A percentile compares a stretch with the other conserved stretches of the same genome.
phyloP scores from a whole-genome alignment of 2,797 vertebrate genomes.

The Euphonia xanthogaster region DNA sequence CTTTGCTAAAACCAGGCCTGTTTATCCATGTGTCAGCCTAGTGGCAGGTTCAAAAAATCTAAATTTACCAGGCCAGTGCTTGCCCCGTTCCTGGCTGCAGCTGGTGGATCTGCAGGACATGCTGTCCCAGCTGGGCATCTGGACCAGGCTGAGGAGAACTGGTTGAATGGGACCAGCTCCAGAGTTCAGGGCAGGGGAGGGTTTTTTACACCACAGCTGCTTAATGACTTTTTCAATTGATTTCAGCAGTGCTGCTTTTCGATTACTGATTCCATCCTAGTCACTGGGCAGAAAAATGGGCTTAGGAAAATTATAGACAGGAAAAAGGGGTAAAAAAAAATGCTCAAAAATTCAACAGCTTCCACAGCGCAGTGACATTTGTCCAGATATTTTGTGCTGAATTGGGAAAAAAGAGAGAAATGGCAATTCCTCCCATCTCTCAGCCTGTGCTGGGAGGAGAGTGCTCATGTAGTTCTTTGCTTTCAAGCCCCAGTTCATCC shows the following conservation, averaged over 20 bases:
- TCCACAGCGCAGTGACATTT: not conserved
- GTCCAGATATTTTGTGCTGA: conserved; percentile 24
- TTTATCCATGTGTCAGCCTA: conserved; percentile 78
- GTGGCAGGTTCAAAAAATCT: conserved; percentile 81
- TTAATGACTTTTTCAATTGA: conserved; percentile 67
- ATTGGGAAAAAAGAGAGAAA: not conserved
- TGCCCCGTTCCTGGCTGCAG: conserved; percentile 59
- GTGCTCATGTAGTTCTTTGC: not conserved
- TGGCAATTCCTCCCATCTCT: not conserved
- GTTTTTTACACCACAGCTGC: conserved; percentile 30
- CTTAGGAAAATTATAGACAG: conserved; percentile 16
- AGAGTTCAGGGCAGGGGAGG: not conserved
- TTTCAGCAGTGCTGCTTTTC: conserved; percentile 50
- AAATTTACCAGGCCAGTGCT: conserved; percentile 76
- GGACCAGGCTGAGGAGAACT: conserved; percentile 1
- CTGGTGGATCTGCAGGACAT: conserved; percentile 71
- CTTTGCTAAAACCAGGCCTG: conserved; percentile 67
- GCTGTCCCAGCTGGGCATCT: conserved; percentile 26
- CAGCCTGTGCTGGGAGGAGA: not conserved
- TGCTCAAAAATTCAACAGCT: not conserved
- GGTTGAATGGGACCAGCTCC: conserved; percentile 15
- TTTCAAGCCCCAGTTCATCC: conserved; percentile 27
- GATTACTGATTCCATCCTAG: conserved; percentile 52
- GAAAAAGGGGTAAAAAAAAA: not conserved
- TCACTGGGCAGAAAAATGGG: conserved; percentile 29